These are phyloP conservation scores for Cygnus atratus DNA, from an alignment of 2,113 vertebrate genomes.

Conservation along the genomic window DNA sequence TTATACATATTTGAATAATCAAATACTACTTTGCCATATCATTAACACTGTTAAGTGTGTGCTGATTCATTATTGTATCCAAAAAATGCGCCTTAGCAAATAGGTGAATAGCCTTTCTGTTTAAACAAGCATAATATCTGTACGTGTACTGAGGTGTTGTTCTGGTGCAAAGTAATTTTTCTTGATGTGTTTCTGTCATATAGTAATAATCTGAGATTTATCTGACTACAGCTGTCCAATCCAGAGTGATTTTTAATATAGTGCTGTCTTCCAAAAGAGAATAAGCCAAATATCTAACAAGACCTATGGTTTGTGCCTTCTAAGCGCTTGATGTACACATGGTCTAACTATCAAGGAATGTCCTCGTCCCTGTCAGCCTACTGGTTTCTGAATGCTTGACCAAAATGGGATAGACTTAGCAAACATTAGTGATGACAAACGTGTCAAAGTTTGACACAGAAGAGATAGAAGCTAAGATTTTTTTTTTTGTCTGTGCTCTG, in stretches of 20 bases:
- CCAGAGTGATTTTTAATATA: not conserved
- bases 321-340: not conserved
- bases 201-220: not conserved
- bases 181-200: not conserved
- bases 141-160: not conserved
- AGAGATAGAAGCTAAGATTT: not conserved
- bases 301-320: no score
- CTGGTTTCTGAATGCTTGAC: not conserved
- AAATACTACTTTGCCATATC: not conserved
- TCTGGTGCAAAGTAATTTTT: not conserved
- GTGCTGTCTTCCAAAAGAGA: not conserved
- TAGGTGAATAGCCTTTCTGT: not conserved
- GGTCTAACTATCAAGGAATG: not conserved
- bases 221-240: not conserved
- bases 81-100: not conserved
- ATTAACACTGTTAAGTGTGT: not conserved
- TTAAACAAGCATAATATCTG: not conserved
- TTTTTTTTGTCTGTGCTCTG: no score
- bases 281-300: not conserved
- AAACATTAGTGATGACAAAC: not conserved
- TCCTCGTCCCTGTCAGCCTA: not conserved
- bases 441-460: not conserved
- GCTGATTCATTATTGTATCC: not conserved
- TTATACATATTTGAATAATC: not conserved
- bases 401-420: not conserved